Percentiles rank a stretch among this genome's conserved stretches.
phyloP scores from a whole-genome alignment of 2,888 invertebrate species.

The Griposia aprilina region DNA sequence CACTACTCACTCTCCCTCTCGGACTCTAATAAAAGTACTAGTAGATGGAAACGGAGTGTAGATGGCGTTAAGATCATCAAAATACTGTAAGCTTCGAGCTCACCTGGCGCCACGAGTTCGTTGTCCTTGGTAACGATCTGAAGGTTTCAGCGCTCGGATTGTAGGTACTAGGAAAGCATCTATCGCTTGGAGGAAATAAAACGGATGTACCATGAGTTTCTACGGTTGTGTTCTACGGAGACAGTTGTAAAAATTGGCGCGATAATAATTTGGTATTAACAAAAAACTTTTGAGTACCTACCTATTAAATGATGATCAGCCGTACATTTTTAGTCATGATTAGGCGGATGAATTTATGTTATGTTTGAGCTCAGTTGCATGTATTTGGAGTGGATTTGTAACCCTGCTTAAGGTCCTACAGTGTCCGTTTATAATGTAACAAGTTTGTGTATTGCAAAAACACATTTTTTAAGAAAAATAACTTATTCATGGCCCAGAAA shows the following conservation, averaged over 20 bases:
- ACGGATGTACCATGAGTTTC: background rate
- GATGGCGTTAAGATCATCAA: background rate
- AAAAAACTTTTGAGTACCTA: background rate
- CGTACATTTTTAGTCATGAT: background rate
- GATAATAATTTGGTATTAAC: background rate
- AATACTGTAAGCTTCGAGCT: background rate
- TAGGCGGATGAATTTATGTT: background rate
- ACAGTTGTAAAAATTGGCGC: background rate
- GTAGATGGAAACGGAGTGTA: background rate
- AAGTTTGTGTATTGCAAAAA: background rate
- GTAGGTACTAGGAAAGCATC: conserved; percentile 11
- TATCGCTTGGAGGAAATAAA: background rate
- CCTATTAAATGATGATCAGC: background rate
- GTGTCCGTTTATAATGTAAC: background rate
- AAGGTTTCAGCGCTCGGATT: conserved; percentile 16
- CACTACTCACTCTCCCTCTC: too few relatives aligned
- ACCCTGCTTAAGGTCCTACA: background rate
- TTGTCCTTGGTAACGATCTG: conserved; percentile 1
- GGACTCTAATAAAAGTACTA: background rate
- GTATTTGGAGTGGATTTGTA: background rate
- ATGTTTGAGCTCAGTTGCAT: background rate
- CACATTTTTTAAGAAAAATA: accelerated
- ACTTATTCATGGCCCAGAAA: background rate
- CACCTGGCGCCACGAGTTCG: background rate
- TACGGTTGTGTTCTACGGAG: background rate